Base-by-base conservation (phyloP, 1,140 invertebrate species). In the Pachypeltis micranthus region DNA sequence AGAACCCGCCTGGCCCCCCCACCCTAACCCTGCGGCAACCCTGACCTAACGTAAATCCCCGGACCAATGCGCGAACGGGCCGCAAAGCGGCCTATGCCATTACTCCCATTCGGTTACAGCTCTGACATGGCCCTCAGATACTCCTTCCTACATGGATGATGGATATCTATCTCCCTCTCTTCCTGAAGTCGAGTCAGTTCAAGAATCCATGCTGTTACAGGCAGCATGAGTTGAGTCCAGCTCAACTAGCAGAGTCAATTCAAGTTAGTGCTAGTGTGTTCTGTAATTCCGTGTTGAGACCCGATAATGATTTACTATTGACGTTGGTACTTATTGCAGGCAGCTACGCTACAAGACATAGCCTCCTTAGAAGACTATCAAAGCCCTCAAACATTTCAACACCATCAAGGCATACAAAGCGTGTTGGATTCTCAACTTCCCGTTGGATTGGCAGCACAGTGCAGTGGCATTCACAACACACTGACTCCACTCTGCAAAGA, bases 381-480 rank as follows among this genome's bases (percentile, higher is more conserved):
- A 56, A 67, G 59, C 65, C 71, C 63, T 74, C 79, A 31, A 75
- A 44, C 60, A n/a, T 67, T 67, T 31, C 81, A 69, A 73, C 78
- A 70, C 1, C 86, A 84, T 72, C 81, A 85, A 44, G 82, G 85
- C 60, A 75, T 88, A 1, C 85, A 87, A 70, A 84, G 85, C 0
- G 79, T 87, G 2, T 75, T 88, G 2, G 85, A 87, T 69, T 87
- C 85, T 1, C 85, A 85, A 0, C 71, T 88, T 14, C 86, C 87
- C 0, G 87, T 88, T 71, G 87, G 85, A 28, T 73, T 90, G 64
- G 87, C 87, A 1, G 88, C 70, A 89, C 90, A 71, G 85, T 87
- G 24, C 88, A 83, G 71, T 63, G 73, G 44, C 79, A 80, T 71
- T 69, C 80, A 70, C 72, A 80, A 69, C 71, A 70, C 19, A 72